Base-by-base conservation (phyloP, 2,888 invertebrate genomes). In the Cephalotes varians region DNA sequence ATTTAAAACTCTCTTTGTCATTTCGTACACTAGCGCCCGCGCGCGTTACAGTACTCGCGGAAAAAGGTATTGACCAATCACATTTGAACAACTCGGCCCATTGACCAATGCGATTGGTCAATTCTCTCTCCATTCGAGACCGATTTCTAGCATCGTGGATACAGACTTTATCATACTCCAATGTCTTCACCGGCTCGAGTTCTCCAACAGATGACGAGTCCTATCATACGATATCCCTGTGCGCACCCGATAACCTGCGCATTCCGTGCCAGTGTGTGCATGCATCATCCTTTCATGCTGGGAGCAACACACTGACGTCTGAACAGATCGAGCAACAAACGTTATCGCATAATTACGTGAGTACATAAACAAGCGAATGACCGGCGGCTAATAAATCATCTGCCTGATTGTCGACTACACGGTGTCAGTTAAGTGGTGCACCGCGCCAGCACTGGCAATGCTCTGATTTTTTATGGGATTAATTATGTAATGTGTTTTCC, bases 321-420 rank as follows among this genome's bases (percentile, higher is more conserved):
- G 54, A 56, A 9, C 67, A 9, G 54, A 10, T 31, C 40, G 56
- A 37, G 56, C 44, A 44, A 58, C 58, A 69, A 77, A 56, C 28
- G 21, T 79, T 79, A 44, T 71, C 56, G 77, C 69, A 79, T 31
- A 71, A 79, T 71, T 79, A 69, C 28, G 77, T 71, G 71, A 79
- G 77, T 79, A 79, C 64, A 74, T 69, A 71, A 47, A 69, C 44
- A 77, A 69, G 44, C 21, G 25, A 21, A 10, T 31, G 54, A 54
- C 18, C 21, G 40, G 21, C 54, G 56, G 40, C 15, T 31, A n/a
- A 56, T 69, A 44, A 34, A 34, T 71, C 31, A 34, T 58, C 18
- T 7, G 44, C 2, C 15, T 15, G 15, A 67, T 69, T 47, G 4
- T 44, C 56, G 2, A 15, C 9, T 1, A 25, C 10, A 18, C 44